Percentiles rank a stretch among this genome's conserved stretches.
Evolutionary conservation across 1,140 invertebrate species (phyloP).

Genomic region (Atta cephalotes): DNA sequence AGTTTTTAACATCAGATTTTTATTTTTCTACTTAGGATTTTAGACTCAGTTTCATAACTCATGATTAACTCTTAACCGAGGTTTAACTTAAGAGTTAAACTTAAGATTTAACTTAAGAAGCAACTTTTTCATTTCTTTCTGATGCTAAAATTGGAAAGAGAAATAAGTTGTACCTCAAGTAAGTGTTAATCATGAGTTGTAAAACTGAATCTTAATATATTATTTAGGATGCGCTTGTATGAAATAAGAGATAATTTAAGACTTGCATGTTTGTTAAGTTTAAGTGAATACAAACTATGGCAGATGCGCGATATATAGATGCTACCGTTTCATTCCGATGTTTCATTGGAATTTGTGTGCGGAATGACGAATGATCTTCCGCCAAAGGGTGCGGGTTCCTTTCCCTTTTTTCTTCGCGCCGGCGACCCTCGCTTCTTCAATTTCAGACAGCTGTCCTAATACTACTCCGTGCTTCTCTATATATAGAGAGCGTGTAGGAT

Average conservation of each 20-base stretch:
- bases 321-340: slow-evolving; percentile 45
- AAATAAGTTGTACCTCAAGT: too few species aligned
- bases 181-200: too few species aligned
- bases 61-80: too few species aligned
- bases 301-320: slow-evolving; percentile 19
- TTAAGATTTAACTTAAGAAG: too few species aligned
- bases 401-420: slow-evolving; percentile 37
- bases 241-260: background rate
- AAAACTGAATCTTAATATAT: background rate
- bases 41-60: too few species aligned
- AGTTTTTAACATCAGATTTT: background rate
- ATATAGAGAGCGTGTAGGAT: slow-evolving; percentile 69
- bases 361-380: slow-evolving; percentile 71
- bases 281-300: background rate
- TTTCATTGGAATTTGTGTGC: slow-evolving; percentile 69
- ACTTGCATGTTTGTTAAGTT: background rate
- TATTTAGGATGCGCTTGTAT: background rate
- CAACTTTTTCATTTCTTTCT: too few species aligned
- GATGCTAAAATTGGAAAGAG: too few species aligned
- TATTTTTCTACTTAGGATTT: background rate
- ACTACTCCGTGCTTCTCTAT: slow-evolving; percentile 69
- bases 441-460: slow-evolving; percentile 73
- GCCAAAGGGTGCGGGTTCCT: slow-evolving; percentile 65
- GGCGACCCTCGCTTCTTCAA: slow-evolving; percentile 65
- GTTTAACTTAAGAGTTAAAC: too few species aligned